Conservation (phyloP, 1,140 invertebrate species). For the Temnothorax curvispinosus region DNA sequence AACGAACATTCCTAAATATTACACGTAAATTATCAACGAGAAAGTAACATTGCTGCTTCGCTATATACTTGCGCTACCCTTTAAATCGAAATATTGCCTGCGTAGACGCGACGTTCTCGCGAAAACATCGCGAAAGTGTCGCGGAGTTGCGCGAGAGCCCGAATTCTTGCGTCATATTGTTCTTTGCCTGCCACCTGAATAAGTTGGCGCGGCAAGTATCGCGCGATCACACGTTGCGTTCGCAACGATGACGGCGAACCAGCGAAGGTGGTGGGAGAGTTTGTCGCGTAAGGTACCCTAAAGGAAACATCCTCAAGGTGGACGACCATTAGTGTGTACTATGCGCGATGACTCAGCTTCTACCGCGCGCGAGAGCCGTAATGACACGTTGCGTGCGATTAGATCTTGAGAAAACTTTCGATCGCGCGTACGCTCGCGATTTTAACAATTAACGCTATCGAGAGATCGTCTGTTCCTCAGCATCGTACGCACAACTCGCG, state of each 20-base stretch:
- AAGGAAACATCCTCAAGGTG: slow-evolving; percentile 52
- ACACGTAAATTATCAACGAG: not conserved
- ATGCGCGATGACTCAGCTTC: slow-evolving; percentile 41
- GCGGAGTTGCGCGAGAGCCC: not conserved
- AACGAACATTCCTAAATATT: not conserved
- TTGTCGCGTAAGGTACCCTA: slow-evolving; percentile 19
- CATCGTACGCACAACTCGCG: not conserved
- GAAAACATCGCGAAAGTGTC: not conserved
- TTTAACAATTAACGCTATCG: slow-evolving; percentile 8
- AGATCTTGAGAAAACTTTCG: slow-evolving; percentile 43
- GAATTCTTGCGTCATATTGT: slow-evolving; percentile 28
- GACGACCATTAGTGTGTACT: slow-evolving; percentile 27
- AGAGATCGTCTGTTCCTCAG: not conserved
- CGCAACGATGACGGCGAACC: not conserved
- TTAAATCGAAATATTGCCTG: not conserved
- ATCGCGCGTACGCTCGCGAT: not conserved
- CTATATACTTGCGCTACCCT: not conserved
- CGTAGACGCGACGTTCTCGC: not conserved
- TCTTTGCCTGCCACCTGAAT: not conserved
- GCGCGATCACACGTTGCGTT: not conserved
- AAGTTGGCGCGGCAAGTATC: not conserved
- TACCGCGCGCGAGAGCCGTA: not conserved
- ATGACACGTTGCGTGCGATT: slow-evolving; percentile 21
- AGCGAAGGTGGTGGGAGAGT: not conserved
- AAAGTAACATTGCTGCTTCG: not conserved